Evolutionary conservation across 2,797 vertebrate species (phyloP).

Genomic region (Clamator glandarius): DNA sequence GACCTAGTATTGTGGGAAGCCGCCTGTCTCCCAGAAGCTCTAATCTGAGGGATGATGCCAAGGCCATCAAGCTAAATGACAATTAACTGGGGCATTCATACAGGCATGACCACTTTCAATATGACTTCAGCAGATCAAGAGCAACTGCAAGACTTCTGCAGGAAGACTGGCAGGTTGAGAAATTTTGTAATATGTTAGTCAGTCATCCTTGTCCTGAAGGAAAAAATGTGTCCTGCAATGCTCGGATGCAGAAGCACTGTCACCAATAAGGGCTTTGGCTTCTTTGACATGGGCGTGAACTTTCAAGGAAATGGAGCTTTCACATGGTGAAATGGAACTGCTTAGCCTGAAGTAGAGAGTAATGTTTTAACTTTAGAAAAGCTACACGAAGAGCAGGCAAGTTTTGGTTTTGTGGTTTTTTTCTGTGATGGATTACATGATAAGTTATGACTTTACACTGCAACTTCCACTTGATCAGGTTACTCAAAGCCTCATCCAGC

Average conservation of each 20-base stretch:
- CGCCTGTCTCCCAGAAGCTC: neutral
- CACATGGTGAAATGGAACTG: neutral
- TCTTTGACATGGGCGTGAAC: neutral
- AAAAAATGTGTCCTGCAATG: neutral
- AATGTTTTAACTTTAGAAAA: neutral
- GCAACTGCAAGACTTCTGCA: neutral
- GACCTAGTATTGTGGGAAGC: neutral
- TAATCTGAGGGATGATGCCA: neutral
- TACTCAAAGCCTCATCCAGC: too few relatives aligned
- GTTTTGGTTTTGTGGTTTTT: neutral
- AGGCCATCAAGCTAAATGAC: neutral
- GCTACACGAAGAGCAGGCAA: neutral
- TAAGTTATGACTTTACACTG: neutral
- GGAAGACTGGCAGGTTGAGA: neutral
- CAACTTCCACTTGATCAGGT: neutral
- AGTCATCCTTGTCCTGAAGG: neutral
- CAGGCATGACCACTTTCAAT: neutral
- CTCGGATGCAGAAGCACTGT: neutral
- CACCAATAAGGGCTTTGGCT: neutral
- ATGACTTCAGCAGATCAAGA: neutral
- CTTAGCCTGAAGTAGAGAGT: neutral
- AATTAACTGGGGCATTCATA: neutral
- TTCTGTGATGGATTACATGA: neutral
- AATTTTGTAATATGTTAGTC: neutral
- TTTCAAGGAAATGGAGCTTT: neutral